A percentile compares a stretch with the other conserved stretches of the same genome.
Conservation (phyloP, 2,888 invertebrate species). For the Chouioia cunea region DNA sequence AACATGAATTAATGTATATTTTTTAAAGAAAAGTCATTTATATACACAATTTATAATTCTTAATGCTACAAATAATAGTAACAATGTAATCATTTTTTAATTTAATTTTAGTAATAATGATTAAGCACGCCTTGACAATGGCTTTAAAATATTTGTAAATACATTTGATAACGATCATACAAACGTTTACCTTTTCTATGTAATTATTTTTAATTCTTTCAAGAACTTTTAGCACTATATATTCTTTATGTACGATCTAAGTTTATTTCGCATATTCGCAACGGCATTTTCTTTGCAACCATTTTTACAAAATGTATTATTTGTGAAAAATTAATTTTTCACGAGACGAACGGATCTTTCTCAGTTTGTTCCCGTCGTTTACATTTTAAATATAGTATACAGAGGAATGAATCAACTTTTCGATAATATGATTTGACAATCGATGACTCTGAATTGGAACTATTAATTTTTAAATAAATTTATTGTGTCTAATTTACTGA, state of each 20-base stretch:
- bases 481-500: neutral
- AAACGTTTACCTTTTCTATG: constrained; percentile 44
- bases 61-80: constrained; percentile 46
- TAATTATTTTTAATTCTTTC: constrained; percentile 39
- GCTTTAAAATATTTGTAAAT: constrained; percentile 43
- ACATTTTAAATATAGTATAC: constrained; percentile 36
- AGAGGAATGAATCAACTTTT: constrained; percentile 45
- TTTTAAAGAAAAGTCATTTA: constrained; percentile 40
- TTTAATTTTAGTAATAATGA: constrained; percentile 45
- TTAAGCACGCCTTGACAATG: constrained; percentile 43
- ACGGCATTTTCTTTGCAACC: constrained; percentile 39
- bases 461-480: constrained; percentile 1
- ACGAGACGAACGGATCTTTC: constrained; percentile 30
- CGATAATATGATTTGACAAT: constrained; percentile 1
- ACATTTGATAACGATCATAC: constrained; percentile 47
- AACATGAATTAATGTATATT: constrained; percentile 23
- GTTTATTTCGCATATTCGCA: constrained; percentile 24
- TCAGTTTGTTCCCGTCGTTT: constrained; percentile 44
- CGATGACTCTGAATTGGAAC: constrained; percentile 13
- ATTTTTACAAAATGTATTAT: constrained; percentile 47
- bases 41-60: constrained; percentile 46
- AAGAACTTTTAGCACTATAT: constrained; percentile 39
- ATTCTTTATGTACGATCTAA: constrained; percentile 38
- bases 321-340: constrained; percentile 45
- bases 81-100: constrained; percentile 47